phyloP scores from a whole-genome alignment of 2,888 invertebrate species.

The Phytoseiulus persimilis region DNA sequence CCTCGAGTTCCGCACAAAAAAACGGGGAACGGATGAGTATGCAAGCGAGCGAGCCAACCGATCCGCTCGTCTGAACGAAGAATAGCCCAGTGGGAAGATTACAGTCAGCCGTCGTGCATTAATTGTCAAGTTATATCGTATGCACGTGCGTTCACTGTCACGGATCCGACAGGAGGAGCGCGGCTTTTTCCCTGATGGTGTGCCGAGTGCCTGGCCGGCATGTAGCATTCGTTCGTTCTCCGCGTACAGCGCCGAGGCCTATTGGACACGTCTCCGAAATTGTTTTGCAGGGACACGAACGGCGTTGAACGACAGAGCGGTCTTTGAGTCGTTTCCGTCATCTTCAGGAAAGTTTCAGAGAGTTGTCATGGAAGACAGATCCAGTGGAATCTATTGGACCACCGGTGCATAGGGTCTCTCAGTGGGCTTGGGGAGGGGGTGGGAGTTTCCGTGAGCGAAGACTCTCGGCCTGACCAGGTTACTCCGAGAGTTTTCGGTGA shows the following conservation, averaged over 20 bases:
- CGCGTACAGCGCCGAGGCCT: neutral
- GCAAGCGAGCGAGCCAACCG: neutral
- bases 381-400: too few relatives aligned
- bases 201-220: neutral
- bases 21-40: neutral
- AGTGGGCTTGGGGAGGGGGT: too few relatives aligned
- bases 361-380: too few relatives aligned
- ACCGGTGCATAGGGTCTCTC: too few relatives aligned
- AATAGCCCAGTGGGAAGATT: neutral
- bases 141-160: neutral
- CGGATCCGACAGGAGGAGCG: neutral
- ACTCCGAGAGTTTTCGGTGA: neutral
- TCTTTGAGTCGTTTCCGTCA: too few relatives aligned
- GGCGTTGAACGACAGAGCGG: too few relatives aligned
- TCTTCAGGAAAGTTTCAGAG: too few relatives aligned
- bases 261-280: too few relatives aligned
- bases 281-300: too few relatives aligned
- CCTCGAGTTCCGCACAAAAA: neutral
- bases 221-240: neutral
- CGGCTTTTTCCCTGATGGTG: neutral
- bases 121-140: constrained; percentile 5
- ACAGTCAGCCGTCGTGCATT: neutral
- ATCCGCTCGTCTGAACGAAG: neutral
- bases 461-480: too few relatives aligned
- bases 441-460: too few relatives aligned